These are phyloP conservation scores for Dinothrombium tinctorium DNA, from an alignment of 1,140 invertebrate genomes.

Conservation along the genomic window DNA sequence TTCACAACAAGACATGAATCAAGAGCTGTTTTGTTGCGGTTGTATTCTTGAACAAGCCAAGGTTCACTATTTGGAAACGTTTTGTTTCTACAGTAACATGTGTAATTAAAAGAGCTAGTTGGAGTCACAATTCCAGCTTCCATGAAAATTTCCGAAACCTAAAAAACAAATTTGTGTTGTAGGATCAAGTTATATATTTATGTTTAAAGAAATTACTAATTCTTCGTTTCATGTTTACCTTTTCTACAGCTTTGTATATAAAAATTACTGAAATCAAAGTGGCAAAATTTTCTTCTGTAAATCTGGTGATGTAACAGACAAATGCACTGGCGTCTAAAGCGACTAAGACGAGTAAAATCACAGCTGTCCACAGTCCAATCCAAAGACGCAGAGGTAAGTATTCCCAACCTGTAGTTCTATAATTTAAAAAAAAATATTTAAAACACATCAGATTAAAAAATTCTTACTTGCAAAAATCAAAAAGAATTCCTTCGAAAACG, in stretches of 20 bases:
- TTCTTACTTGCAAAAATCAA: conserved; percentile 63
- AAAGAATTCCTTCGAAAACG: conserved; percentile 93
- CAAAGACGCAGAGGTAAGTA: conserved; percentile 68
- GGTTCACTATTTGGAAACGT: not conserved
- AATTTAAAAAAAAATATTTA: not conserved
- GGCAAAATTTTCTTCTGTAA: conserved; percentile 98
- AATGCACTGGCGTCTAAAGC: conserved; percentile 86
- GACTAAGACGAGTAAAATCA: conserved; percentile 37
- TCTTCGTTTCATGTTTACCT: too few relatives aligned
- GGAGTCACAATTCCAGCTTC: not conserved
- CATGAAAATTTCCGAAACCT: too few relatives aligned
- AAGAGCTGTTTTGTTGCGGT: conserved; percentile 1
- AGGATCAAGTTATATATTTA: too few relatives aligned
- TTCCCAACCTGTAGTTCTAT: conserved; percentile 28
- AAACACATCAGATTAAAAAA: not conserved
- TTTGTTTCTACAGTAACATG: conserved; percentile 6
- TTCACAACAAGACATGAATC: conserved; percentile 22
- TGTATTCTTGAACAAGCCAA: not conserved
- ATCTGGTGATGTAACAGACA: conserved; percentile 96
- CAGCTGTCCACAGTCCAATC: conserved; percentile 17
- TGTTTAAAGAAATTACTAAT: too few relatives aligned
- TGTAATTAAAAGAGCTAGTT: not conserved
- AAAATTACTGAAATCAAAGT: conserved; percentile 96
- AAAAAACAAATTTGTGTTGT: too few relatives aligned
- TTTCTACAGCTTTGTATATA: conserved; percentile 69